Percentiles rank a stretch among this genome's conserved stretches.
Evolutionary conservation across 2,888 invertebrate species (phyloP).

Genomic region (Harmothoe impar): DNA sequence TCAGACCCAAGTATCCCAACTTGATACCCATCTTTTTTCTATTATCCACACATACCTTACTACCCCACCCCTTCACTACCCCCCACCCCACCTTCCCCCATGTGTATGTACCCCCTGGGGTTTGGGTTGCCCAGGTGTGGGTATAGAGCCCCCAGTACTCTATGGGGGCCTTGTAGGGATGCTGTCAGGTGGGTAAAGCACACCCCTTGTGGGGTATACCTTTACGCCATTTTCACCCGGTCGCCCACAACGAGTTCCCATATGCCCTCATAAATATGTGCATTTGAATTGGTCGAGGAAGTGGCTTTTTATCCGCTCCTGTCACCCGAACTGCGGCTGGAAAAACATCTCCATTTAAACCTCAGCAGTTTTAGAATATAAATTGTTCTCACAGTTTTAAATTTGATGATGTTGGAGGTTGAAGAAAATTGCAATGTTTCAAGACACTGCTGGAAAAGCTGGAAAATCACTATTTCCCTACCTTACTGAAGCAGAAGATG

Average conservation of each 20-base stretch:
- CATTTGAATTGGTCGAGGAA: neutral
- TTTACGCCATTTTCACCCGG: neutral
- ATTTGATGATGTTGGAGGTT: too few species aligned
- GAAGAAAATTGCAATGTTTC: too few species aligned
- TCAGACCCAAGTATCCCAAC: too few species aligned
- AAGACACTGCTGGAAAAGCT: too few species aligned
- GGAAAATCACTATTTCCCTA: too few species aligned
- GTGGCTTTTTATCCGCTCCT: neutral
- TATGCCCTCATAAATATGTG: slow-evolving; percentile 23
- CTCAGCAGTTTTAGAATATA: too few species aligned
- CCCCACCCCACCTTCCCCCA: neutral
- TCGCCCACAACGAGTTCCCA: neutral
- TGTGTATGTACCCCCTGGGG: neutral
- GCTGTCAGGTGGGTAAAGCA: slow-evolving; percentile 1
- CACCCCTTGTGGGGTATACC: neutral
- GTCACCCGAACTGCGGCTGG: neutral
- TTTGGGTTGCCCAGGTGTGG: neutral
- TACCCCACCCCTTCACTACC: neutral
- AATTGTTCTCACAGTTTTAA: too few species aligned
- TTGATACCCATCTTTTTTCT: too few species aligned
- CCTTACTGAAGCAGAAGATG: too few species aligned
- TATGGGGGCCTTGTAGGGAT: neutral
- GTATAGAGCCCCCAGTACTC: neutral
- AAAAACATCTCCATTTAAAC: neutral
- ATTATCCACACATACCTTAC: too few species aligned